Conservation (phyloP, 92 coral and sea anemone genomes). For the Phymanthus crucifer region DNA sequence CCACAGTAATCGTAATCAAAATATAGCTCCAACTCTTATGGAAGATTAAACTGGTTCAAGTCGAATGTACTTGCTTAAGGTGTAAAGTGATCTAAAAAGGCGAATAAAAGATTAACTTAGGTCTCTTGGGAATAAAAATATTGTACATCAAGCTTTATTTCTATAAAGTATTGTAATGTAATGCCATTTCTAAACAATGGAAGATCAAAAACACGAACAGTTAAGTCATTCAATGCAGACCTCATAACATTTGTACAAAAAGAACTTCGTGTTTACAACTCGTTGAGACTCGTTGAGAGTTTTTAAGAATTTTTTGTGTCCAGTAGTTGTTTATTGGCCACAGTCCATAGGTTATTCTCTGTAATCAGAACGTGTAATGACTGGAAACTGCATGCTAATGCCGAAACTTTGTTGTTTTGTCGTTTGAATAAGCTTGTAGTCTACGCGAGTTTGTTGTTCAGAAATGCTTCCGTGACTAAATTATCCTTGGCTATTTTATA, state of each 20-base stretch:
- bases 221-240: neutral
- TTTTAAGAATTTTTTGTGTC: neutral
- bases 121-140: neutral
- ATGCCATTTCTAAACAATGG: neutral
- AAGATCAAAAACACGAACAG: neutral
- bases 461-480: neutral
- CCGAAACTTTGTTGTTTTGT: neutral
- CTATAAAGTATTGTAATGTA: neutral
- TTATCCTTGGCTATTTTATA: too few species aligned
- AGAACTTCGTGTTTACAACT: neutral
- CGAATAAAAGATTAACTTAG: too few species aligned
- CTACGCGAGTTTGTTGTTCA: neutral
- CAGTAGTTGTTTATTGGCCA: neutral
- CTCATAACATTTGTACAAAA: neutral
- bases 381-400: neutral
- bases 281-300: neutral
- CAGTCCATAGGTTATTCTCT: neutral
- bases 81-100: too few species aligned
- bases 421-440: neutral
- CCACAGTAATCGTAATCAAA: neutral
- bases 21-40: too few species aligned
- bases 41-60: too few species aligned
- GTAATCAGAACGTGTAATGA: neutral
- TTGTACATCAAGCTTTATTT: neutral
- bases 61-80: too few species aligned